Evolutionary conservation across 2,888 invertebrate species (phyloP).

Genomic region (Agrenia bidenticulata): DNA sequence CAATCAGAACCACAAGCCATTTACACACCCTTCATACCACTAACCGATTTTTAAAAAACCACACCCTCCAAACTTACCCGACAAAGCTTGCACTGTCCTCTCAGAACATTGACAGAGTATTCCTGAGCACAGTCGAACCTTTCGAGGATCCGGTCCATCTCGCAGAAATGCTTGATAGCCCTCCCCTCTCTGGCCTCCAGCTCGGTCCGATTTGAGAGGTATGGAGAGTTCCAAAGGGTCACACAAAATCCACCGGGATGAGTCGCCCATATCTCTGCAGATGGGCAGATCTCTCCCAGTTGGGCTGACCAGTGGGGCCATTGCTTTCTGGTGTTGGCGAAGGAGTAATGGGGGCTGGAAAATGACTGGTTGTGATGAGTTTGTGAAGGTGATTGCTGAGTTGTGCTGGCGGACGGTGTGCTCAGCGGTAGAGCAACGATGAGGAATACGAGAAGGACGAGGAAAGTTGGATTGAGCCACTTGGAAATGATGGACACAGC

Average conservation of each 20-base stretch:
- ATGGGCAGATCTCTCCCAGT: slow-evolving; percentile 24
- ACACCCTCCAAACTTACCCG: slow-evolving; percentile 34
- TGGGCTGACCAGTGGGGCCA: slow-evolving; percentile 12
- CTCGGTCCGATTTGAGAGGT: slow-evolving; percentile 43
- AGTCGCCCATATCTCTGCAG: slow-evolving; percentile 39
- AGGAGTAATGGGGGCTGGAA: neutral
- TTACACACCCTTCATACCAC: no score
- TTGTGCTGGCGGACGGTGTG: slow-evolving; percentile 26
- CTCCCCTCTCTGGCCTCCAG: slow-evolving; percentile 32
- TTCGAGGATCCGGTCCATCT: slow-evolving; percentile 47
- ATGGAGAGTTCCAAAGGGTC: slow-evolving; percentile 41
- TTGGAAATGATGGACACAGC: slow-evolving; percentile 32
- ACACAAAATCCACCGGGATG: slow-evolving; percentile 40
- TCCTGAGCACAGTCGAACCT: slow-evolving; percentile 50
- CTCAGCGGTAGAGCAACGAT: slow-evolving; percentile 32
- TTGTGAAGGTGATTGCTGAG: slow-evolving; percentile 17
- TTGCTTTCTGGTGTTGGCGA: neutral
- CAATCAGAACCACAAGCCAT: slow-evolving; percentile 1
- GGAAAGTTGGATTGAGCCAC: slow-evolving; percentile 18
- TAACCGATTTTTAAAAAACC: neutral
- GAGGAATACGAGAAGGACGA: slow-evolving; percentile 27
- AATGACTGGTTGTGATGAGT: slow-evolving; percentile 14
- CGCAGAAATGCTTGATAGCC: slow-evolving; percentile 48
- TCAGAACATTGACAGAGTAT: slow-evolving; percentile 47
- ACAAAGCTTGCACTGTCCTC: slow-evolving; percentile 46